These are phyloP conservation scores for Andricus curvator DNA, from an alignment of 2,888 invertebrate species.

Conservation along the genomic window DNA sequence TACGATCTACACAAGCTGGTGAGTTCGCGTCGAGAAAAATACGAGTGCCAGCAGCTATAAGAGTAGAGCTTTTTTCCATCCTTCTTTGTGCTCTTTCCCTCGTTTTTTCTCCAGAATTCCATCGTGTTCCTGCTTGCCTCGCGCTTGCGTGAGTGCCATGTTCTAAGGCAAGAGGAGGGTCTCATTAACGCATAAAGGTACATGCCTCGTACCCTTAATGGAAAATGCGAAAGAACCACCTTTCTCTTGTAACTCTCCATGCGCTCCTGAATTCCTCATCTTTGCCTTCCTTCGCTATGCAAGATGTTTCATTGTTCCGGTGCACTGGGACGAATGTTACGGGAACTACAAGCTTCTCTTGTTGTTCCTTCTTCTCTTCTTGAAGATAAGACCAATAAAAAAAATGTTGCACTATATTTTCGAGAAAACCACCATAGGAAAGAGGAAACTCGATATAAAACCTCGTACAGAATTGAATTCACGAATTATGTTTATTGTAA, in stretches of 20 bases:
- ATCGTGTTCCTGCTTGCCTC: constrained; percentile 3
- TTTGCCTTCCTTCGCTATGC: neutral
- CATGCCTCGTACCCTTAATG: constrained; percentile 15
- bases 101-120: constrained; percentile 1
- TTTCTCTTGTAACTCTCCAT: neutral
- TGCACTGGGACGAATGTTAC: neutral
- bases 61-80: neutral
- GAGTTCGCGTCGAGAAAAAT: neutral
- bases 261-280: neutral
- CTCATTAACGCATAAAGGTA: constrained; percentile 33
- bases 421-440: neutral
- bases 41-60: neutral
- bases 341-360: neutral
- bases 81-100: neutral
- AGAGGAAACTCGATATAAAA: neutral
- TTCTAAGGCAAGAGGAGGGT: constrained; percentile 6
- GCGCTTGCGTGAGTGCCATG: constrained; percentile 22
- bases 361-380: neutral
- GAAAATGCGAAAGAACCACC: constrained; percentile 10
- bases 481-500: no score
- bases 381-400: neutral
- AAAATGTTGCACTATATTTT: neutral
- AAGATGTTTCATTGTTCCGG: neutral
- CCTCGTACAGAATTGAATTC: no score
- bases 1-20: neutral